Percentiles rank a stretch among this genome's conserved stretches.
phyloP scores from a whole-genome alignment of 2,888 invertebrate genomes.

The Phengaris alcon region DNA sequence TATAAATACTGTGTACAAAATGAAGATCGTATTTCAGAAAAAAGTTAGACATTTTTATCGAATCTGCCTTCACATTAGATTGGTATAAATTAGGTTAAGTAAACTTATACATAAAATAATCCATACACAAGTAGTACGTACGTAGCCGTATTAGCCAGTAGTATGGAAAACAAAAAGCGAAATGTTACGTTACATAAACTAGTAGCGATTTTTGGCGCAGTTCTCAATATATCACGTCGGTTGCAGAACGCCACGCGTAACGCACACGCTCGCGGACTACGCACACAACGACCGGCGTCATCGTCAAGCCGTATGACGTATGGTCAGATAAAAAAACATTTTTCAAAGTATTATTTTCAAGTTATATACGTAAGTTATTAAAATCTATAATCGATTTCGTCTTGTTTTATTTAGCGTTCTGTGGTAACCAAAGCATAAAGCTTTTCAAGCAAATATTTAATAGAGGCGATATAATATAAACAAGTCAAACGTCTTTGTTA shows the following conservation, averaged over 20 bases:
- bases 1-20: too few species aligned
- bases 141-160: constrained; percentile 35
- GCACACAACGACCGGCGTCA: constrained; percentile 58
- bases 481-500: too few species aligned
- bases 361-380: background rate
- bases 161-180: constrained; percentile 43
- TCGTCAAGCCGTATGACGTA: constrained; percentile 65
- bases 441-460: too few species aligned
- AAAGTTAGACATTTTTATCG: background rate
- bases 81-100: background rate
- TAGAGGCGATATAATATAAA: too few species aligned
- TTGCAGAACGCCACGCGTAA: constrained; percentile 63
- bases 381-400: too few species aligned
- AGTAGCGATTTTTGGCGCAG: constrained; percentile 69
- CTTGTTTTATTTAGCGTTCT: too few species aligned
- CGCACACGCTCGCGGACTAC: constrained; percentile 54
- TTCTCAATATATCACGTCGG: constrained; percentile 76
- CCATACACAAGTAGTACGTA: background rate
- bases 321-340: constrained; percentile 46
- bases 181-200: constrained; percentile 48
- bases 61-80: background rate
- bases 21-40: background rate
- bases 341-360: background rate
- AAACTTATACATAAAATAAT: background rate
- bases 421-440: too few species aligned